Base-by-base conservation (phyloP, 2,888 invertebrate genomes). In the Athalia circularis region DNA sequence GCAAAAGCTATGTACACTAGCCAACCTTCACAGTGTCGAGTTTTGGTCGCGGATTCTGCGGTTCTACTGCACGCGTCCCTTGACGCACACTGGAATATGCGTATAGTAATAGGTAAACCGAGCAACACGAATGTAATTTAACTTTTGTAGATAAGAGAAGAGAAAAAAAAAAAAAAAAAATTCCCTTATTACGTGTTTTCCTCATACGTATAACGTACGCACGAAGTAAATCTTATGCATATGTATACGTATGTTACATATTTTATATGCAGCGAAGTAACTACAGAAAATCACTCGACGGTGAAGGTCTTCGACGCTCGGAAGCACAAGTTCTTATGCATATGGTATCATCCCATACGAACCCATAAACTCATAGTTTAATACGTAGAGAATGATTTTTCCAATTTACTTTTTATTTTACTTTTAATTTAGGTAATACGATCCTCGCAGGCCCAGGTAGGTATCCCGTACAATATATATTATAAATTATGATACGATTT, bases 251-350 rank as follows among this genome's bases (percentile, higher is more conserved):
- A 52, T n/a, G 6, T n/a, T 72, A 72, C n/a, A 57, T n/a, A 45
- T 52, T 65, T 13, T 47, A 52, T 29, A n/a, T 5, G 47, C 72
- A 59, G 52, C 70, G n/a, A 13, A 72, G 59, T 59, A 13, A 29
- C 52, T 59, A 8, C n/a, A 45, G 57, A 45, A 57, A 70, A 57
- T 70, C 70, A 70, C 70, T 70, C 57, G 45, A 72, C 45, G 47
- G 72, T 72, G 72, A 72, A 72, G 72, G 72, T 72, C 59, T 62
- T 13, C 15, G 29, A 29, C 29, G 45, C 59, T 54, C 54, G 50
- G 52, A 54, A 43, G 29, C 29, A 29, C 29, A 29, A 29, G 29
- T 29, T 29, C 29, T 29, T 29, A 29, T 29, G 29, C 29, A 29
- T 29, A 29, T 29, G 29, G 29, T 29, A 29, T 29, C 29, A 29